These are phyloP conservation scores for Scotopteryx bipunctaria DNA, from an alignment of 2,888 invertebrate species.

Conservation along the genomic window DNA sequence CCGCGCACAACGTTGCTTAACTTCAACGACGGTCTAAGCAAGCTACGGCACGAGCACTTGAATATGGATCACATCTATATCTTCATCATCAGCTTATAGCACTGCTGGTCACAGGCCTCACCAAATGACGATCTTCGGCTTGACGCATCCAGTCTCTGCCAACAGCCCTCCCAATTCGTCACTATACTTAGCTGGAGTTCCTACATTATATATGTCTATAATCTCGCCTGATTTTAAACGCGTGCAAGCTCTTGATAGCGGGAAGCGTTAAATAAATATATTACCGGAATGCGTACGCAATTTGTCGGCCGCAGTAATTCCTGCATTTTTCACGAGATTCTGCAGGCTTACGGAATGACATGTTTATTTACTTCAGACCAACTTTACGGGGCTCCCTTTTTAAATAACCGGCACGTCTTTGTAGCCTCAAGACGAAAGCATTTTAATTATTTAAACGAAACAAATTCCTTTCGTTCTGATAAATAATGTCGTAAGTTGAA, in stretches of 20 bases:
- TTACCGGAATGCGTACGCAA: conserved; percentile 44
- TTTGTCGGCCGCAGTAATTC: conserved; percentile 48
- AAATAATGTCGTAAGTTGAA: not conserved
- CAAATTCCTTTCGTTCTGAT: not conserved
- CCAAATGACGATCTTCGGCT: too few relatives aligned
- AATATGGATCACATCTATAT: too few relatives aligned
- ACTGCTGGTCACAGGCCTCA: too few relatives aligned
- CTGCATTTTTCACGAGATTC: conserved; percentile 51
- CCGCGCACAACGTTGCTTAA: too few relatives aligned
- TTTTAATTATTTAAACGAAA: conserved; percentile 9
- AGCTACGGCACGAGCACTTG: too few relatives aligned
- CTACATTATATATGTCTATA: too few relatives aligned
- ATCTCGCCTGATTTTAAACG: too few relatives aligned
- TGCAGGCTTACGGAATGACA: conserved; percentile 43
- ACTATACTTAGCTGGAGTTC: too few relatives aligned
- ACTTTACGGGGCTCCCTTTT: conserved; percentile 19
- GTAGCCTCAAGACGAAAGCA: conserved; percentile 1
- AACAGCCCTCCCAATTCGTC: too few relatives aligned
- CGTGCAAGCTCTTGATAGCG: not conserved
- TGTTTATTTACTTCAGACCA: conserved; percentile 43
- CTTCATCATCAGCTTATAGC: too few relatives aligned
- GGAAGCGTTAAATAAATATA: conserved; percentile 17
- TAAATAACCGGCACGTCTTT: conserved; percentile 14
- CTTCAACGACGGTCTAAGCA: too few relatives aligned
- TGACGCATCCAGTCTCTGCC: too few relatives aligned